These are phyloP conservation scores for Sphenodon punctatus DNA, from an alignment of 2,797 vertebrate genomes.

Conservation along the genomic window DNA sequence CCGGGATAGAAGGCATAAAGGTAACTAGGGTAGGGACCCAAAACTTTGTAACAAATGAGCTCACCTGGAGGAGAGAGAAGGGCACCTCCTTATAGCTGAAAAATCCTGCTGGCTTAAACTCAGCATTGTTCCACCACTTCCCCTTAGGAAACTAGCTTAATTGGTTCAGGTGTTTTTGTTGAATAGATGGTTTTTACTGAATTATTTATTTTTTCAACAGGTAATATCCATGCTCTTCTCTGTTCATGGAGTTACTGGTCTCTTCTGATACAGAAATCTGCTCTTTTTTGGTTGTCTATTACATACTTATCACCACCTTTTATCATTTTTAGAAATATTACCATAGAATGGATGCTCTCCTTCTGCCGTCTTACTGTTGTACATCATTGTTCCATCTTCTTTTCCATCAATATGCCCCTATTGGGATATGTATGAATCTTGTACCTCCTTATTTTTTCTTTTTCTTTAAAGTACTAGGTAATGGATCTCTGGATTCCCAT, in stretches of 20 bases:
- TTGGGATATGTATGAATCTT: neutral
- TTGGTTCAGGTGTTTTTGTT: too few relatives aligned
- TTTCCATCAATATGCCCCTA: neutral
- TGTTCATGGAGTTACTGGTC: neutral
- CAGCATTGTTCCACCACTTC: too few relatives aligned
- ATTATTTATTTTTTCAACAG: too few relatives aligned
- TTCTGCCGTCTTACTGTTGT: neutral
- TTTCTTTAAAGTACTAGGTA: neutral
- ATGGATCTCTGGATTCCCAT: neutral
- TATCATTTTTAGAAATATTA: neutral
- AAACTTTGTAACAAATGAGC: too few relatives aligned
- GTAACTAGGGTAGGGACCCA: too few relatives aligned
- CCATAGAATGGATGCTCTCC: neutral
- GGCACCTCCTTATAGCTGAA: too few relatives aligned
- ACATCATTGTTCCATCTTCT: neutral
- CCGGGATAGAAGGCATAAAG: too few relatives aligned
- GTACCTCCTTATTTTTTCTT: neutral
- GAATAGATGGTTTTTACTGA: too few relatives aligned
- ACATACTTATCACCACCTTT: neutral
- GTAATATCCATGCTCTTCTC: too few relatives aligned
- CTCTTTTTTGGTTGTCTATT: neutral
- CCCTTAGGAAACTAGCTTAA: too few relatives aligned
- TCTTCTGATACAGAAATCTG: neutral
- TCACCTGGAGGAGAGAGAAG: too few relatives aligned
- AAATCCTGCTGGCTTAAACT: too few relatives aligned